Base-by-base conservation (phyloP, 2,888 invertebrate genomes). In the Limenitis camilla region DNA sequence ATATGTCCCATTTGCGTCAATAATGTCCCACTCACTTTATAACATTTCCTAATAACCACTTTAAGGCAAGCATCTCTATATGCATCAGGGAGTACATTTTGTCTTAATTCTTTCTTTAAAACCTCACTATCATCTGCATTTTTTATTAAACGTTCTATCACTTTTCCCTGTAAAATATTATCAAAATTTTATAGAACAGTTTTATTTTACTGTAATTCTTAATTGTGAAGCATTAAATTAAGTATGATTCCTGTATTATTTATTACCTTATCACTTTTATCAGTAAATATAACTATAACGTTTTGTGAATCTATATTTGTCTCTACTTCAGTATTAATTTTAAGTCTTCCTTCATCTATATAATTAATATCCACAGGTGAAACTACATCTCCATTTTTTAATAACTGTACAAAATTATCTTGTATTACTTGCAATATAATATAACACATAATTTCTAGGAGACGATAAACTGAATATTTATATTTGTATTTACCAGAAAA, bases 11-110 rank as follows among this genome's bases (percentile, higher is more conserved):
- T 19, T 19, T 19, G 33, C 33, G 7, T 33, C 9, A 9, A 33
- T 33, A 32, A 32, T n/a, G 29, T 43, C 11, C n/a, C 33, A 52
- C 52, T 54, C 44, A 65, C 66, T 49, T 51, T 63, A 33, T 61
- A 69, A 62, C 82, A 83, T 61, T 78, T 81, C 40, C 61, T 72
- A 1, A 81, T 35, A 1, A 77, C 76, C 0, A 78, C 53, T 60
- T 72, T 77, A n/a, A 72, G 42, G 40, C 82, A 82, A 0, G 76
- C 74, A 4, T 75, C 71, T 0, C 74, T 45, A 27, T 51, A 77
- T 27, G 74, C 72, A 42, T 69, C 40, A 10, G 79, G 63, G 0
- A 79, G 59, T 10, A 70, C 44, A 29, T 50, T 51, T 27, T 38
- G 30, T 7, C 11, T 35, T 32, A 32, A 30, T 28, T 4, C 7